Base-by-base conservation (phyloP, 2,113 vertebrate species). In the Rhodinocichla rosea region DNA sequence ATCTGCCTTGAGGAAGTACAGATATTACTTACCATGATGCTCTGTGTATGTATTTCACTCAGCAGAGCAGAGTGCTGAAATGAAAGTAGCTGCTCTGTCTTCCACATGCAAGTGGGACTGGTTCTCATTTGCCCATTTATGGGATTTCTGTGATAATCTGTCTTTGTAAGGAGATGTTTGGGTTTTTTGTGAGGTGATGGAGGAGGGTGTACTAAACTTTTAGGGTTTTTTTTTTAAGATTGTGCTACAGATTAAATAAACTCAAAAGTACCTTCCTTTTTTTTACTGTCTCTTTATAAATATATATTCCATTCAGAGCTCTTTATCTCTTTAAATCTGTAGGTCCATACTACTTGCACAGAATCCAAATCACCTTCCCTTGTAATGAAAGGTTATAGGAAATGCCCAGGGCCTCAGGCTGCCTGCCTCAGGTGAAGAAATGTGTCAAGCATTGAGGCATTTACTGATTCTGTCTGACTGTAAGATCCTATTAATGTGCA, bases 181-280 rank as follows among this genome's bases (percentile, higher is more conserved):
- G 15, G 10, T 0, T 8, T 74, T 82, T 69, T 9, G 4, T 1
- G 3, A 18, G 10, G 9, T 60, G 22, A n/a, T 47, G 8, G 15
- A 57, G 27, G 15, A 37, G 53, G 15, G 9, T 35, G 26, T 64
- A 68, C n/a, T 44, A 35, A 82, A 59, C 21, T 53, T 63, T 0
- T 40, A 23, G 55, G 19, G 2, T 33, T 37, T 69, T 49, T 70
- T 33, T 35, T 64, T 27, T 4, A 6, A 73, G 35, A 26, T 39
- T 73, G 3, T 53, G n/a, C 64, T 80, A 20, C 13, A 10, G 13
- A 30, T 7, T 0, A n/a, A 64, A 13, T 30, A 69, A 73, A 33
- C 37, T 45, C 55, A 62, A 63, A 62, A 11, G 5, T 71, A 47
- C 15, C 13, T 55, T 76, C 26, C 18, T 37, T 63, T 28, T 18